Evolutionary conservation across 2,888 invertebrate genomes (phyloP).

Genomic region (Ennomos quercinarius): DNA sequence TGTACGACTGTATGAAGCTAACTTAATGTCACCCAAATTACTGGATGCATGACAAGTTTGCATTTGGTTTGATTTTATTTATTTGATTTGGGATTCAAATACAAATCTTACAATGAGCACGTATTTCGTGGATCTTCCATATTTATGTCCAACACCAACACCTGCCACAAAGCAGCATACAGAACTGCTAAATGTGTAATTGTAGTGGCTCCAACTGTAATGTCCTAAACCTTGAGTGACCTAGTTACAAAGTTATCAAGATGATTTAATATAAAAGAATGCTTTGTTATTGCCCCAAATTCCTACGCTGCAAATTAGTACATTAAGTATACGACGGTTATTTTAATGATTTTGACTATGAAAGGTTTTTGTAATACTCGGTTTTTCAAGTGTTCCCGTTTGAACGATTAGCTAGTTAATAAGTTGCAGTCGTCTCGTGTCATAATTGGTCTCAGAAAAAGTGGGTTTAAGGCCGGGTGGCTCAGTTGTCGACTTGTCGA

Average conservation of each 20-base stretch:
- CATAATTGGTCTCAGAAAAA: conserved; percentile 33
- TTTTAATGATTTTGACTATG: conserved; percentile 3
- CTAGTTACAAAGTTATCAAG: conserved; percentile 14
- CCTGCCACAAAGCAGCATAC: background rate
- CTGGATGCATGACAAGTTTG: conserved; percentile 26
- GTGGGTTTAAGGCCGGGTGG: conserved; percentile 24
- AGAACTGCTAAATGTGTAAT: conserved; percentile 7
- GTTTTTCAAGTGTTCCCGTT: conserved; percentile 21
- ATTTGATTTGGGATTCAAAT: conserved; percentile 12
- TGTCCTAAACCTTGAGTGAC: conserved; percentile 7
- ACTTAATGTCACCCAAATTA: conserved; percentile 14
- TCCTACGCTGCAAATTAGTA: conserved; percentile 19
- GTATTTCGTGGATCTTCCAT: conserved; percentile 16
- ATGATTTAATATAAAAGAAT: conserved; percentile 6
- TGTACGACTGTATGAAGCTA: conserved; percentile 13
- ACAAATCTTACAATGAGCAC: conserved; percentile 18
- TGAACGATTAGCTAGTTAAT: conserved; percentile 16
- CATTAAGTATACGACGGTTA: conserved; percentile 15
- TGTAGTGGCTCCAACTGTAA: conserved; percentile 11
- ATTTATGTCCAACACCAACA: conserved; percentile 17
- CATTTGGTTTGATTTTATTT: background rate
- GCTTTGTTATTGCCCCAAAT: conserved; percentile 10
- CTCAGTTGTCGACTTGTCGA: conserved; percentile 42
- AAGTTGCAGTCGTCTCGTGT: conserved; percentile 26
- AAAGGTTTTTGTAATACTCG: conserved; percentile 7